Conservation (phyloP, 2,888 invertebrate genomes). For the Coelinius sp. region DNA sequence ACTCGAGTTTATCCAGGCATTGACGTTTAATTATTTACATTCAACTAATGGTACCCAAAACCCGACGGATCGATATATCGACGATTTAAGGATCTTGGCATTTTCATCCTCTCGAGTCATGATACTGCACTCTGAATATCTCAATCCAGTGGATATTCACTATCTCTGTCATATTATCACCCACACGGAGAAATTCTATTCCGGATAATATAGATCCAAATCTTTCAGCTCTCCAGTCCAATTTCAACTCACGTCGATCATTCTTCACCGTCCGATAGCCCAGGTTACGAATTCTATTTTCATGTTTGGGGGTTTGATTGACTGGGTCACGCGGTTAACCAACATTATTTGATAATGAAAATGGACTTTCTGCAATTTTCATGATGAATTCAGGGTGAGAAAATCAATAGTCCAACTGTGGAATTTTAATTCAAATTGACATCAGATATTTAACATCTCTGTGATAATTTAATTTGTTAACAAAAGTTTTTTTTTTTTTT, state of each 20-base stretch:
- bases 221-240: conserved; percentile 14
- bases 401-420: background rate
- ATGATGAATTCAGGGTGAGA: conserved; percentile 30
- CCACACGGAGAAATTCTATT: conserved; percentile 9
- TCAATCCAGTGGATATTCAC: background rate
- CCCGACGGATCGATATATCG: conserved; percentile 32
- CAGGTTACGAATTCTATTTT: conserved; percentile 57
- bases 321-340: conserved; percentile 62
- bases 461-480: background rate
- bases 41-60: conserved; percentile 20
- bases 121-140: background rate
- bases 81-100: conserved; percentile 16
- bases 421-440: conserved; percentile 29
- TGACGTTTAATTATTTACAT: background rate
- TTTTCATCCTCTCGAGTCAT: conserved; percentile 7
- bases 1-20: background rate
- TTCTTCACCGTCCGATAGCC: conserved; percentile 38
- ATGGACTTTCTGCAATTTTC: conserved; percentile 60
- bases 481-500: too few species aligned
- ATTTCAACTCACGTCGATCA: conserved; percentile 39
- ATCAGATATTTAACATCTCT: background rate
- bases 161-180: background rate
- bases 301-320: conserved; percentile 53
- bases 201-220: background rate
- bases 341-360: conserved; percentile 61